phyloP scores from a whole-genome alignment of 2,113 vertebrate genomes.

The Henicopernis longicauda region DNA sequence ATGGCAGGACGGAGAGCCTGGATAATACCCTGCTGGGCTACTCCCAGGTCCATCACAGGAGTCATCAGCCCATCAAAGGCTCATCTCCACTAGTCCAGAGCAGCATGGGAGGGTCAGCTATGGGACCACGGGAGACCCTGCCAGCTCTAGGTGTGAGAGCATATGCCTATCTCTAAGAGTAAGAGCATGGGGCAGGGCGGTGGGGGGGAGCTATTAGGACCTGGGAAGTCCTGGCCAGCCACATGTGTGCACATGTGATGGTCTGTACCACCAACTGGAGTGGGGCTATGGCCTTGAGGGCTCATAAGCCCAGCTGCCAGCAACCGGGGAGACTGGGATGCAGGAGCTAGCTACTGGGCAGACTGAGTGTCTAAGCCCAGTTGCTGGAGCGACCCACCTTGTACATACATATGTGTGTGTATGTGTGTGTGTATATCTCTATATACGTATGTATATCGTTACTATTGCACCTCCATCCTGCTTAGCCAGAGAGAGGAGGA shows the following conservation, averaged over 20 bases:
- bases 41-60: not conserved
- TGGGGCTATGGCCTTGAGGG: fast-evolving
- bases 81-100: not conserved
- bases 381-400: not conserved
- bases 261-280: not conserved
- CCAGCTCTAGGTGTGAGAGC: not conserved
- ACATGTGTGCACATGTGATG: fast-evolving
- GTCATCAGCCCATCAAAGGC: not conserved
- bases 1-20: not conserved
- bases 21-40: not conserved
- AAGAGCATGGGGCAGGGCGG: not conserved
- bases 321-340: not conserved
- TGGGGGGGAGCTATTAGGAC: not conserved
- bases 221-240: not conserved
- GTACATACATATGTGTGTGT: not conserved
- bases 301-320: not conserved
- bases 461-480: not conserved
- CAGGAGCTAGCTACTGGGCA: not conserved
- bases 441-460: not conserved
- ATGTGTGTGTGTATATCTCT: not conserved
- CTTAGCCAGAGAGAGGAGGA: not conserved
- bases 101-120: not conserved
- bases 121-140: not conserved
- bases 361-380: not conserved
- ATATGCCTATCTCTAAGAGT: not conserved